Evolutionary conservation across 2,888 invertebrate genomes (phyloP).

Genomic region (Bombylius discolor): DNA sequence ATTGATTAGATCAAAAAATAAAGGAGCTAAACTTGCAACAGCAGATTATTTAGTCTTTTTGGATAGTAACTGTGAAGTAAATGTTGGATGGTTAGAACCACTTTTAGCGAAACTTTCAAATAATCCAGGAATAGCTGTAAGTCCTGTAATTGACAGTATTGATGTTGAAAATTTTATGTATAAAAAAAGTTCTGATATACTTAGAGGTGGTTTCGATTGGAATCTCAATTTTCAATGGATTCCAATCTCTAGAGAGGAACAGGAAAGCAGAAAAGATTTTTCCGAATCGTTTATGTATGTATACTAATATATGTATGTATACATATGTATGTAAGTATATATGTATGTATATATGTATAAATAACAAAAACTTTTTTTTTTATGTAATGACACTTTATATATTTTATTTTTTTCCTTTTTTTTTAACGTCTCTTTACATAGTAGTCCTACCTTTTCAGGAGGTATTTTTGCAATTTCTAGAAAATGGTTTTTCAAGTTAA

Average conservation of each 20-base stretch:
- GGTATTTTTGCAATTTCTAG: too few relatives aligned
- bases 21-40: slow-evolving; percentile 27
- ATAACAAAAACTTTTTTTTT: background rate
- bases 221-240: slow-evolving; percentile 39
- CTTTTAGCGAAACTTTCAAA: slow-evolving; percentile 26
- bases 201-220: slow-evolving; percentile 41
- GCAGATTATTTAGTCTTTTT: slow-evolving; percentile 34
- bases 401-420: too few relatives aligned
- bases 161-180: slow-evolving; percentile 35
- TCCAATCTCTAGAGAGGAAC: slow-evolving; percentile 19
- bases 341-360: too few relatives aligned
- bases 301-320: too few relatives aligned
- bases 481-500: too few relatives aligned
- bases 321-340: too few relatives aligned
- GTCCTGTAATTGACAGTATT: slow-evolving; percentile 38
- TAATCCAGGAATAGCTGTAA: slow-evolving; percentile 25
- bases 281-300: too few relatives aligned
- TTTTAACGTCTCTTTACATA: too few relatives aligned
- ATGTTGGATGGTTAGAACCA: slow-evolving; percentile 36
- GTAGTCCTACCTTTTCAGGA: too few relatives aligned
- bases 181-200: slow-evolving; percentile 23
- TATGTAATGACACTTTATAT: too few relatives aligned
- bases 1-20: slow-evolving; percentile 34
- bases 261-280: background rate
- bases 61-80: slow-evolving; percentile 37